Evolutionary conservation across 1,140 invertebrate genomes (phyloP), one percentile per base, ranked within the genome.

Genomic region (Physella acuta): DNA sequence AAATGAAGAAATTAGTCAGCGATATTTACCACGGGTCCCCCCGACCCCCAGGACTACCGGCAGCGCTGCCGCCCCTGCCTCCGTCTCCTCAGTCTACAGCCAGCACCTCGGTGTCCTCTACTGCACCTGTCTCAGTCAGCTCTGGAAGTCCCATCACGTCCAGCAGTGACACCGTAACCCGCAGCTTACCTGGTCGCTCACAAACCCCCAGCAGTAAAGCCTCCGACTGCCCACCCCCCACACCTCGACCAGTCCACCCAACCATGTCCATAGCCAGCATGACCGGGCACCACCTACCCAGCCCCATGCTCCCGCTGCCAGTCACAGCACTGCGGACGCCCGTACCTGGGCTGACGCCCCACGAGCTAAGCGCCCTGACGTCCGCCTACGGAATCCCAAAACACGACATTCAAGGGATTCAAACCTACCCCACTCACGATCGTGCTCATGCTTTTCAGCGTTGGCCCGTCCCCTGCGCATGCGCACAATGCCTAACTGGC

Each of bases 1-100:
- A 86, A 70, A 80, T 85, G 77, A 84, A 83, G 70, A 84, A 83
- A 64, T 66, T 83, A 53, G 80, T 83, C 1, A 82, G 78, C 65
- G 79, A 81, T 52, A 74, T 83, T 34, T 83, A 82, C 69, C 75
- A 76, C 49, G 68, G 60, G n/a, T 76, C 77, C 36, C 68, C 71
- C 0, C 64, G 60, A 4, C 55, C 51, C 44, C 17, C 28, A 56
- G 14, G 36, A 14, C 14, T 39, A 51, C 37, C 34, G 51, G 14
- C 59, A 56, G 16, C 34, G 17, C 17, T 44, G 59, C 64, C 59
- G 30, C 55, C 44, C 53, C 37, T 51, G 16, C 61, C 65, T 28
- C 34, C 68, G 26, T 24, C 53, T 17, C 55, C 28, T 0, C 66
- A 55, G n/a, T 36, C 4, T 28, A 2, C 31, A 16, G 2, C 31